These are phyloP conservation scores for Prinia subflava DNA, from an alignment of 2,113 vertebrate species.

Conservation along the genomic window DNA sequence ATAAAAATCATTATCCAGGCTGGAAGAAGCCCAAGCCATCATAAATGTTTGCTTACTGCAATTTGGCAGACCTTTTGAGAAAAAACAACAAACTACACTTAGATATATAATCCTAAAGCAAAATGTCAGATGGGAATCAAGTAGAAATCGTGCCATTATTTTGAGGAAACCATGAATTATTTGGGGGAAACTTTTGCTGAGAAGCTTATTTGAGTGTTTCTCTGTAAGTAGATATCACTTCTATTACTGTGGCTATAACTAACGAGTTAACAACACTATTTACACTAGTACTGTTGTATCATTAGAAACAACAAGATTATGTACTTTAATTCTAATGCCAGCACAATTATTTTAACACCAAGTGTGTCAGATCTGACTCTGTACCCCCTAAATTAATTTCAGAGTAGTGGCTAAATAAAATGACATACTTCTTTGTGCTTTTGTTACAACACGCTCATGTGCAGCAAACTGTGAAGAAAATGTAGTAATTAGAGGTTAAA, in stretches of 20 bases:
- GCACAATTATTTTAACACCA: slow-evolving; percentile 67
- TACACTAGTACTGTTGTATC: slow-evolving; percentile 41
- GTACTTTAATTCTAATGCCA: slow-evolving; percentile 64
- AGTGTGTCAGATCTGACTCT: slow-evolving; percentile 69
- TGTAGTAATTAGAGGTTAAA: slow-evolving; percentile 81
- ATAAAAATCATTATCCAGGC: neutral
- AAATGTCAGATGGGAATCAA: neutral
- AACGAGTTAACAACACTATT: slow-evolving; percentile 51
- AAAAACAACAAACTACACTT: neutral
- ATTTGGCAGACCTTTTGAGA: neutral
- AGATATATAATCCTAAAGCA: neutral
- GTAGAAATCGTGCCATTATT: neutral
- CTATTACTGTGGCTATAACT: neutral
- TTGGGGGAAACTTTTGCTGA: neutral
- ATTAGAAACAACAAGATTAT: slow-evolving; percentile 67
- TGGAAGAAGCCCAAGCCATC: neutral
- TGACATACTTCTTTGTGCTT: slow-evolving; percentile 73
- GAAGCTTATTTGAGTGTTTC: neutral
- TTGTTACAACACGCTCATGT: slow-evolving; percentile 71
- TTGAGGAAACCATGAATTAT: neutral
- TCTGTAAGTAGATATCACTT: neutral
- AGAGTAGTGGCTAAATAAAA: slow-evolving; percentile 70
- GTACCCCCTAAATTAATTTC: slow-evolving; percentile 69
- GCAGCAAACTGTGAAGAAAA: slow-evolving; percentile 75
- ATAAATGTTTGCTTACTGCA: neutral